Evolutionary conservation across 1,140 invertebrate genomes (phyloP), one percentile per base, ranked within the genome.

Genomic region (Cydia strobilella): DNA sequence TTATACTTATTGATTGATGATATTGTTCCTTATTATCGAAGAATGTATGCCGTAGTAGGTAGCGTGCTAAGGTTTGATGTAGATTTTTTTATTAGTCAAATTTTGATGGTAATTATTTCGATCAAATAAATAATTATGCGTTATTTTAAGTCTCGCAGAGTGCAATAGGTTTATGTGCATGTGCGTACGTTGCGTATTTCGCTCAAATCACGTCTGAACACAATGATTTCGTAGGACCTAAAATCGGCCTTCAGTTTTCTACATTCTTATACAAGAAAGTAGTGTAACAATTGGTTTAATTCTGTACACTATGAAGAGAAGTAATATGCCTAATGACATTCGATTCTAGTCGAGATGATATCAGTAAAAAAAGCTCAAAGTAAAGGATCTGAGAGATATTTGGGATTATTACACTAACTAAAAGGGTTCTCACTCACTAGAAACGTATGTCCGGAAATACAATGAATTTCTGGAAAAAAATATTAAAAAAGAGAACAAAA

Each of bases 11-110:
- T 86, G 83, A 89, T 89, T 87, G 87, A 91, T 88, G 86, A 89
- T 89, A 88, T 93, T 91, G 90, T 91, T 93, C 90, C 90, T 91
- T 91, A 77, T 74, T 73, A 89, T 89, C 84, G 87, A 88, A 88
- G 89, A 88, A 90, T 90, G 91, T 91, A 93, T 91, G 90, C 91
- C 81, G 91, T 93, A 91, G 90, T 90, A 80, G 83, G 86, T 91
- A 91, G 91, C 85, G 87, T 91, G 90, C 89, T 92, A 90, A 92
- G 87, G 90, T 93, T 93, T 93, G 90, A 91, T 93, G 91, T 93
- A 93, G 91, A 89, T 87, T 90, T 90, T 89, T 77, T 90, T 89
- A 80, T 90, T 90, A 90, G 89, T 84, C 80, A 86, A 88, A 88
- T 90, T 90, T 91, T 90, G 84, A 83, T 79, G 80, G 85, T 85